Evolutionary conservation across 2,888 invertebrate species (phyloP).

Genomic region (Acronicta psi): DNA sequence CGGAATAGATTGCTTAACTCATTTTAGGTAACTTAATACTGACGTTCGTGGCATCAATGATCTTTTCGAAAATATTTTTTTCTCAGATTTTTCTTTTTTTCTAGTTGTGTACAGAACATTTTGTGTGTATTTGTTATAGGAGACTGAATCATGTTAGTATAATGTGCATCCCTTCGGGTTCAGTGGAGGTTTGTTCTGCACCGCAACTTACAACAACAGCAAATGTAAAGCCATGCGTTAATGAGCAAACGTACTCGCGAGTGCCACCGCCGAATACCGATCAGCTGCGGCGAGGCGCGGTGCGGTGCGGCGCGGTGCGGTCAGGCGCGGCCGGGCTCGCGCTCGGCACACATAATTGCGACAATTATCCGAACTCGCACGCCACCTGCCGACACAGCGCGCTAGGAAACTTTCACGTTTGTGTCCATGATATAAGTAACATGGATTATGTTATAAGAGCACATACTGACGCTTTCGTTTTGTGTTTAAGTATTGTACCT

Average conservation of each 20-base stretch:
- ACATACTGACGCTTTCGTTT: background rate
- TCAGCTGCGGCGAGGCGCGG: conserved; percentile 17
- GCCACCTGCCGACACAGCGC: conserved; percentile 1
- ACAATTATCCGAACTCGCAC: conserved; percentile 30
- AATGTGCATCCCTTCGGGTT: background rate
- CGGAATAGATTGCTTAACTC: too few species aligned
- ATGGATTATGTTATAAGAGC: too few species aligned
- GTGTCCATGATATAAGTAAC: background rate
- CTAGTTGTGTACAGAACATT: too few species aligned
- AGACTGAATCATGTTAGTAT: background rate
- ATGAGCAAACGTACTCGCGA: conserved; percentile 16
- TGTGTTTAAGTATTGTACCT: too few species aligned
- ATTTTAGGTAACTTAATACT: too few species aligned
- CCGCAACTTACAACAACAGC: conserved; percentile 4
- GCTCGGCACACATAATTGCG: conserved; percentile 22
- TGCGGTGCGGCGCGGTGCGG: conserved; percentile 5
- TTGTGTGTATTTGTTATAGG: too few species aligned
- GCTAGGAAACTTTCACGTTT: conserved; percentile 7
- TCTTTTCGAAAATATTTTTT: too few species aligned
- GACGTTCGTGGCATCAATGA: too few species aligned
- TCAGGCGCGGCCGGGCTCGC: background rate
- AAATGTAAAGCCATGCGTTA: conserved; percentile 16
- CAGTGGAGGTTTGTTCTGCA: background rate
- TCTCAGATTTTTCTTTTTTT: too few species aligned
- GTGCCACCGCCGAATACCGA: conserved; percentile 12